Evolutionary conservation across 2,113 vertebrate species (phyloP), one percentile per base, ranked within the genome.

Genomic region (Noctilio leporinus): DNA sequence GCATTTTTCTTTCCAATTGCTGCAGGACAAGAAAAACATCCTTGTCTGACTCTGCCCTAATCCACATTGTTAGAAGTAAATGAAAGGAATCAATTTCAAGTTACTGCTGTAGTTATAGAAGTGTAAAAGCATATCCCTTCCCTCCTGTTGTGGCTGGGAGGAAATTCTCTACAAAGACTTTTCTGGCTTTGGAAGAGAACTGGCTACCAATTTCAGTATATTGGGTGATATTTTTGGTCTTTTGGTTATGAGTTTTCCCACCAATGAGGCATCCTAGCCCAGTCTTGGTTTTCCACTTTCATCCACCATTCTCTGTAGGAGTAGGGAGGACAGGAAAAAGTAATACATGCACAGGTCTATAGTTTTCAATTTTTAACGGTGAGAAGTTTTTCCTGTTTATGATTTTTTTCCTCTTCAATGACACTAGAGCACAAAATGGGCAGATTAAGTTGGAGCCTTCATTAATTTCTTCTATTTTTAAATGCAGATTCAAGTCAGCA

Each of bases 21-120:
- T 80, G n/a, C 40, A 89, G 16, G 43, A 72, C 76, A 95, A 87
- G 85, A 96, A 92, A 94, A 62, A 64, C 57, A 35, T 30, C 62
- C 72, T 96, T 94, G 76, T 93, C 81, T 94, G 73, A 64, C 51
- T 80, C 47, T 89, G 55, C 38, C 57, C 49, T 90, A 78, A 94
- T 45, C 26, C 89, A 73, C 38, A 83, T 8, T 51, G 53, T 62
- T 88, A n/a, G 89, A 95, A 91, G 73, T 85, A 82, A 93, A 89
- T 81, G 86, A 94, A 86, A 73, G 24, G 6, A 69, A 89, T 91
- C 77, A 33, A 73, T 94, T 86, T 94, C 62, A 89, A 78, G 78
- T 87, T 64, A 87, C 69, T 83, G 80, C 75, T n/a, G 26, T 65
- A 49, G 35, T 47, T 85, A 15, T 33, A 22, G 26, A 87, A 67